These are phyloP conservation scores for Porites lutea DNA, from an alignment of 64 coral and sea anemone species.

Conservation along the genomic window DNA sequence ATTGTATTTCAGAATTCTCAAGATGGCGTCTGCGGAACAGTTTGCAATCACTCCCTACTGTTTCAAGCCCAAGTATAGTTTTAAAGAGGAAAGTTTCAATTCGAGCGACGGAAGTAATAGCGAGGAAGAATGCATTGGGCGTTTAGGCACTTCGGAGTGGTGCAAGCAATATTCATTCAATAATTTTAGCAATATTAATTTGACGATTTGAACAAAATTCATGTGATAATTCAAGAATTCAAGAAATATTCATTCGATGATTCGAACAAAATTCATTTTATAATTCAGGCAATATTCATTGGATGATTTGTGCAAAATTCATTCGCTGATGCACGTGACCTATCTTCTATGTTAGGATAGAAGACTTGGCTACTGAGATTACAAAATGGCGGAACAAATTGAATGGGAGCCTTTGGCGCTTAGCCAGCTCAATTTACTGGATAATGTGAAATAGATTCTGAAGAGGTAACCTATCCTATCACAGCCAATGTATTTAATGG, in stretches of 20 bases:
- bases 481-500: conserved; percentile 17
- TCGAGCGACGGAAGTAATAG: too few species aligned
- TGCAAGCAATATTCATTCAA: too few species aligned
- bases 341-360: not conserved
- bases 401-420: conserved; percentile 17
- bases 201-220: not conserved
- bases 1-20: too few species aligned
- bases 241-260: not conserved
- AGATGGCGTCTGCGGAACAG: too few species aligned
- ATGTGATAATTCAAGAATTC: not conserved
- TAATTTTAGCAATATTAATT: too few species aligned
- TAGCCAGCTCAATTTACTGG: conserved; percentile 10
- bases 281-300: too few species aligned
- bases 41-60: too few species aligned
- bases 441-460: conserved; percentile 12
- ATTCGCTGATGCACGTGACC: not conserved
- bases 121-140: too few species aligned
- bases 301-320: not conserved
- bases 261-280: not conserved
- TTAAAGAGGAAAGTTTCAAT: too few species aligned
- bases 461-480: conserved; percentile 16
- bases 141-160: too few species aligned
- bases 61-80: too few species aligned
- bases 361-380: not conserved
- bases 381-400: conserved; percentile 43